These are phyloP conservation scores for Diplolepis rosae DNA, from an alignment of 2,888 invertebrate genomes.

Conservation along the genomic window DNA sequence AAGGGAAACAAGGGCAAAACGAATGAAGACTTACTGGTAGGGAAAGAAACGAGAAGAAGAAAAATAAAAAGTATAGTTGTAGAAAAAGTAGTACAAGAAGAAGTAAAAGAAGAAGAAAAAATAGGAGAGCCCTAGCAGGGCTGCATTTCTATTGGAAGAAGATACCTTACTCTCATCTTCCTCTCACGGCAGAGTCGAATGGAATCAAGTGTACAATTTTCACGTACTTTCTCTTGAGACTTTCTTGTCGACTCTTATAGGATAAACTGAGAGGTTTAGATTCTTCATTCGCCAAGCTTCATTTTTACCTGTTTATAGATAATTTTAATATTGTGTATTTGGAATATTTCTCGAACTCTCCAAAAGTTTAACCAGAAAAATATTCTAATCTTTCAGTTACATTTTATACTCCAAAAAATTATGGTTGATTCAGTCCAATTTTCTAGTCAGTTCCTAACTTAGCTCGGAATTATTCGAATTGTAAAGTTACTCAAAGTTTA, in stretches of 20 bases:
- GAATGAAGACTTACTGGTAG: slow-evolving; percentile 38
- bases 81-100: slow-evolving; percentile 27
- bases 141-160: slow-evolving; percentile 30
- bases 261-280: not conserved
- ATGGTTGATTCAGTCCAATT: too few relatives aligned
- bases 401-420: too few relatives aligned
- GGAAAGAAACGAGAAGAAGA: slow-evolving; percentile 21
- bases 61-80: slow-evolving; percentile 16
- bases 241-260: slow-evolving; percentile 55
- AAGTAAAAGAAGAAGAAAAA: slow-evolving; percentile 33
- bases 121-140: slow-evolving; percentile 39
- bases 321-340: too few relatives aligned
- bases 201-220: slow-evolving; percentile 51
- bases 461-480: too few relatives aligned
- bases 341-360: too few relatives aligned
- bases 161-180: slow-evolving; percentile 34
- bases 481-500: too few relatives aligned
- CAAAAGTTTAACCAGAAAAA: too few relatives aligned
- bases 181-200: slow-evolving; percentile 36
- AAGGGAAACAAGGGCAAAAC: slow-evolving; percentile 43
- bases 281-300: not conserved
- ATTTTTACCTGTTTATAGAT: too few relatives aligned
- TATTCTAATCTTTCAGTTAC: too few relatives aligned
- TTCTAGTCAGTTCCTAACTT: too few relatives aligned
- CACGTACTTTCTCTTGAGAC: slow-evolving; percentile 64